Evolutionary conservation across 2,113 vertebrate genomes (phyloP), one percentile per base, ranked within the genome.

Genomic region (Thalassoma bifasciatum): DNA sequence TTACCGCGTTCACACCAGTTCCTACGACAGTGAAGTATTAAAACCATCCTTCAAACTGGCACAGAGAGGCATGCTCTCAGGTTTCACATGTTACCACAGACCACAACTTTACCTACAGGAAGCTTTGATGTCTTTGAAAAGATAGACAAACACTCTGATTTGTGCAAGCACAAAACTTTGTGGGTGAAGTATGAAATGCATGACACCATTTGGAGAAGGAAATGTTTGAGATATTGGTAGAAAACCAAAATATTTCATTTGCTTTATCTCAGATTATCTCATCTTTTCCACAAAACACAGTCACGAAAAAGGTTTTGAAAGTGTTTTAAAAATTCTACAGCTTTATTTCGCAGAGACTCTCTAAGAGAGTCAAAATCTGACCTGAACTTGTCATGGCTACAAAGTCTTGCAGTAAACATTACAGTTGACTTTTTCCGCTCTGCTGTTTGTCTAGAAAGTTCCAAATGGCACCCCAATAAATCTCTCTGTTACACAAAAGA

Each of bases 21-120:
- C 13, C 1, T 0, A n/a, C 12, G 26, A 8, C 1, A 17, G n/a
- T 13, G n/a, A 23, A 26, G 1, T 0, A 46, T 14, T 17, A 17
- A 16, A 46, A 17, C 44, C 30, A 30, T 19, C 14, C 17, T 46
- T 46, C 17, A 1, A n/a, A n/a, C 6, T 10, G 67, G 9, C 38
- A 54, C n/a, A 50, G 22, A 22, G 21, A 61, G 68, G 54, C 68
- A 53, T 9, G 1, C 8, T 17, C 8, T 0, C 5, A 69, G 10
- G 66, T 73, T 70, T 82, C 62, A 64, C 17, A 23, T 24, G 17
- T 65, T 1, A 72, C 79, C 82, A 30, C 72, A 76, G 16, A 69
- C 59, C 46, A 1, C 75, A 76, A 16, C 10, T 46, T 52, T 17
- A 37, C 2, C 8, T 17, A 11, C 1, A 23, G 2, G 1, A 23